These are phyloP conservation scores for Drosophila kanapiae DNA, from an alignment of 1,140 invertebrate genomes.

Conservation along the genomic window DNA sequence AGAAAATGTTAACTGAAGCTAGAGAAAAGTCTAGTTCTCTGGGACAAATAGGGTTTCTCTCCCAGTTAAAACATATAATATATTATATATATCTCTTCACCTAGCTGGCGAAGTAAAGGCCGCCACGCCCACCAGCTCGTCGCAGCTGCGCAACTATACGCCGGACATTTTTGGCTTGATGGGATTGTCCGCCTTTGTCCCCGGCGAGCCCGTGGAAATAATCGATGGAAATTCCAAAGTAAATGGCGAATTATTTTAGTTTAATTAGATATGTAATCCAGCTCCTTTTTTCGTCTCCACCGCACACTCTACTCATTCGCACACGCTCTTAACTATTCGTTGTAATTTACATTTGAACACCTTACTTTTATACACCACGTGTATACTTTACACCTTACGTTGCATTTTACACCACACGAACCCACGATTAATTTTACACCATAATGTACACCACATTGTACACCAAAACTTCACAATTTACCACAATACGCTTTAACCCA, in stretches of 20 bases:
- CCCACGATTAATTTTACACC: neutral
- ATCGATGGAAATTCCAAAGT: constrained; percentile 87
- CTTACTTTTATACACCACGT: neutral
- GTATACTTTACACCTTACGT: neutral
- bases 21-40: too few relatives aligned
- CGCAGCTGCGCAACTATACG: constrained; percentile 76
- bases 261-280: constrained; percentile 57
- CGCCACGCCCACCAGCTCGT: constrained; percentile 83
- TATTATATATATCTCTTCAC: neutral
- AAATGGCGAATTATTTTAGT: constrained; percentile 63
- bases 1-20: too few relatives aligned
- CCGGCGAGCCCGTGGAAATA: constrained; percentile 85
- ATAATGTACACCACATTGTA: neutral
- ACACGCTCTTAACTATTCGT: neutral
- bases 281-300: constrained; percentile 37
- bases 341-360: neutral
- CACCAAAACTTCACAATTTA: constrained; percentile 4
- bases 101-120: constrained; percentile 69
- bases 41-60: too few relatives aligned
- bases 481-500: neutral
- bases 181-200: constrained; percentile 85
- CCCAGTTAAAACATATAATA: too few relatives aligned
- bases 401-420: too few relatives aligned
- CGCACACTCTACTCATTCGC: constrained; percentile 19
- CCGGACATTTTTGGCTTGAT: constrained; percentile 86